Base-by-base conservation (phyloP, 2,888 invertebrate species). In the Physocephala rufipes region DNA sequence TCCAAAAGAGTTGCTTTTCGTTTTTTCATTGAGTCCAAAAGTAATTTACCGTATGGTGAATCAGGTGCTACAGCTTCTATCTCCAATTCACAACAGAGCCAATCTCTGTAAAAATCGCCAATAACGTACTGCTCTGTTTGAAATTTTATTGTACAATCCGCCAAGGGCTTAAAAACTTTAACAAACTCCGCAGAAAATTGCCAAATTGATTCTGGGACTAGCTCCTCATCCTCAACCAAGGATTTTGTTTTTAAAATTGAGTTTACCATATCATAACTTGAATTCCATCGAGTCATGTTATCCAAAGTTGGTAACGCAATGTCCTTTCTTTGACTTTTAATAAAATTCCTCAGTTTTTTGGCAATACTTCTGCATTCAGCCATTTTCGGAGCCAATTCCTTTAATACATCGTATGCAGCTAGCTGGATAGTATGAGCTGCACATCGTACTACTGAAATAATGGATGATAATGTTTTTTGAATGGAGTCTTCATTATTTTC, bases 371-470 rank as follows among this genome's bases (percentile, higher is more conserved):
- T 30, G n/a, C n/a, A n/a, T n/a, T n/a, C n/a, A n/a, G n/a, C n/a
- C n/a, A n/a, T n/a, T n/a, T n/a, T n/a, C n/a, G 49, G 47, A 1
- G 28, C 28, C n/a, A 65, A 15, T 15, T 21, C 49, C 28, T 51
- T 24, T 19, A 65, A 2, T 24, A 70, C 64, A 28, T 70, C 70
- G 55, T 53, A 70, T 2, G 53, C 70, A 24, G 65, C 43, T 26
- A 70, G 47, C 24, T 64, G 43, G 55, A 70, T 70, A 16, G 70
- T 70, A 30, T 65, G 65, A 21, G 65, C 65, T 59, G 70, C 70
- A 65, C 70, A 70, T 26, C 58, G 43, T 4, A 70, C 70, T n/a
- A 70, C n/a, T n/a, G n/a, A n/a, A n/a, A n/a, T n/a, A n/a, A n/a
- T n/a, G n/a, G n/a, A n/a, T n/a, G n/a, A n/a, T n/a, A n/a, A n/a